phyloP scores from a whole-genome alignment of 2,113 vertebrate species.

The Stomatorhinus ivindoensis region DNA sequence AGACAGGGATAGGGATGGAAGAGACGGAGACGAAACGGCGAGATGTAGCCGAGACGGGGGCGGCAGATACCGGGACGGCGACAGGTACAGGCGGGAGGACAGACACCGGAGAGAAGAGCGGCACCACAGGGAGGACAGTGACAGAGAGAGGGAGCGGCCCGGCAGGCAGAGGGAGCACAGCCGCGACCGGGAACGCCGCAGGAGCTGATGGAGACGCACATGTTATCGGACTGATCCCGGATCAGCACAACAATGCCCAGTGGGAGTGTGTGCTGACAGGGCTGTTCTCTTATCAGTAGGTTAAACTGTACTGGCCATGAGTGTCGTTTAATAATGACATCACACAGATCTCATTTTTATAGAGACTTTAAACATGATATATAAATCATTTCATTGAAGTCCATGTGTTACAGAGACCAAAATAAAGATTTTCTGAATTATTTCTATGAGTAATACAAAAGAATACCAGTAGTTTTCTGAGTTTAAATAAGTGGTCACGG shows the following conservation, averaged over 20 bases:
- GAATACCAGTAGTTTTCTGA: slow-evolving; percentile 16
- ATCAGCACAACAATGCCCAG: background rate
- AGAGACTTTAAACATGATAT: slow-evolving; percentile 11
- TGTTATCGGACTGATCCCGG: background rate
- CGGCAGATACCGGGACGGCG: background rate
- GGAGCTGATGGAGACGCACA: slow-evolving; percentile 12
- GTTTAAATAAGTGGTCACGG: slow-evolving; percentile 20
- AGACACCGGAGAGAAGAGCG: background rate
- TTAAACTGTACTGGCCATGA: background rate
- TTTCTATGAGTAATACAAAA: slow-evolving; percentile 16
- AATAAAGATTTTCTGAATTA: slow-evolving; percentile 12
- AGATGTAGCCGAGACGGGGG: background rate
- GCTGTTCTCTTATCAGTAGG: background rate
- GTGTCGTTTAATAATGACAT: background rate
- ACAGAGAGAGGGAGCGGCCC: slow-evolving; percentile 7
- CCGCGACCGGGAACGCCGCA: slow-evolving; percentile 21
- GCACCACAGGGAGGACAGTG: slow-evolving; percentile 29
- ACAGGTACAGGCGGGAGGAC: slow-evolving; percentile 19
- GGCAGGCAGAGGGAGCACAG: slow-evolving; percentile 15
- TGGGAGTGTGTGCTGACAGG: background rate
- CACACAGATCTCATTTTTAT: slow-evolving; percentile 17
- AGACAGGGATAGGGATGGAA: background rate
- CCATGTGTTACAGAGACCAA: slow-evolving; percentile 34
- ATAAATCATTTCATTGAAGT: slow-evolving; percentile 39
- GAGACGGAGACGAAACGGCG: background rate